Evolutionary conservation across 92 coral and sea anemone genomes (phyloP).

Genomic region (Bergia puertoricense): DNA sequence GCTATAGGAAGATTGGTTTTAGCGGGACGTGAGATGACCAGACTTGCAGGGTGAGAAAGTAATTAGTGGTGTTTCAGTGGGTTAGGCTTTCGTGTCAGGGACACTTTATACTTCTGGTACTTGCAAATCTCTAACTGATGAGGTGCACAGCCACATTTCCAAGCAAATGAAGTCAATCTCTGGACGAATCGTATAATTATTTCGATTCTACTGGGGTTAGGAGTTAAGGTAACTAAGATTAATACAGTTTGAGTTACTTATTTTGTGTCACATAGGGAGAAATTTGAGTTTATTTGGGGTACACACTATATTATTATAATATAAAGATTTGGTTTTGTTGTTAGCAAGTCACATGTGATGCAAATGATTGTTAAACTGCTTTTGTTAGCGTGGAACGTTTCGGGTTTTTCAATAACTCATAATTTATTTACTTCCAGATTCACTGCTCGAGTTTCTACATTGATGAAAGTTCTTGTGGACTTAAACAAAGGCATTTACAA

Average conservation of each 20-base stretch:
- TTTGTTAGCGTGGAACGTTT: too few relatives aligned
- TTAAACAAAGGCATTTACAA: slow-evolving; percentile 87
- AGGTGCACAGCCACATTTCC: neutral
- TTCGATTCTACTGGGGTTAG: neutral
- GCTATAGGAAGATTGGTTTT: slow-evolving; percentile 93
- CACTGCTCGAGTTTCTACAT: slow-evolving; percentile 89
- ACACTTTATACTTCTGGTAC: too few relatives aligned
- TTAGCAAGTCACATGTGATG: neutral
- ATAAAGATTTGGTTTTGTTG: neutral
- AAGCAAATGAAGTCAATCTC: neutral
- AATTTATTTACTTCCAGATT: slow-evolving; percentile 56
- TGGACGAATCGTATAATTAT: neutral
- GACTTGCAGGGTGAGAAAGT: slow-evolving; percentile 88
- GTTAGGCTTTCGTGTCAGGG: neutral
- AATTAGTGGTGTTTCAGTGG: neutral
- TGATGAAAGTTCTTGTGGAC: slow-evolving; percentile 85
- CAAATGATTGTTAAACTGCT: too few relatives aligned
- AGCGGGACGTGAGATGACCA: slow-evolving; percentile 95
- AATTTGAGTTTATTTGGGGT: too few relatives aligned
- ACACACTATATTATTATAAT: too few relatives aligned
- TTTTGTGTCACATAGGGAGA: too few relatives aligned
- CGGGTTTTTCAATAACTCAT: neutral
- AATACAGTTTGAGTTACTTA: too few relatives aligned
- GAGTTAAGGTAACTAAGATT: neutral
- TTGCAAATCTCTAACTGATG: neutral